phyloP scores from a whole-genome alignment of 1,140 invertebrate species.

The Steinernema khuongi region DNA sequence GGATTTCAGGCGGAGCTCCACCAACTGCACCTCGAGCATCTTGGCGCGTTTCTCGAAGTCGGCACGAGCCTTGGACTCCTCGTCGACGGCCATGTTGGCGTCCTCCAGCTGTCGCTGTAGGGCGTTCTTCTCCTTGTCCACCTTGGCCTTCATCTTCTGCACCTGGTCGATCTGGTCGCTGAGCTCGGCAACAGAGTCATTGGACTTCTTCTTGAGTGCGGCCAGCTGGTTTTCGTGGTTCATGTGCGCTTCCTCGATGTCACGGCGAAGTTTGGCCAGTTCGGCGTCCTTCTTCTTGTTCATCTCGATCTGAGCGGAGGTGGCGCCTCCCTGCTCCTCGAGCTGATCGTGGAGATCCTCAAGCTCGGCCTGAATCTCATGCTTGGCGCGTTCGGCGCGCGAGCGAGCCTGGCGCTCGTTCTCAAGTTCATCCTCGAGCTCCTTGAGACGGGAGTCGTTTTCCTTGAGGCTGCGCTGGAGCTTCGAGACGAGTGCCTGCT shows the following conservation, averaged over 20 bases:
- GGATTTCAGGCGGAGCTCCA: constrained; percentile 87
- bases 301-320: constrained; percentile 88
- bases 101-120: constrained; percentile 89
- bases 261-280: constrained; percentile 90
- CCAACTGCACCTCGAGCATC: constrained; percentile 63
- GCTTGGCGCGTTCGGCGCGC: constrained; percentile 85
- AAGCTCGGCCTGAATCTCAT: constrained; percentile 86
- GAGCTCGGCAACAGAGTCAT: constrained; percentile 93
- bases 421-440: constrained; percentile 94
- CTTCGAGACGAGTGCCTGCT: constrained; percentile 87
- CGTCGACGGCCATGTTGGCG: constrained; percentile 78
- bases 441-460: constrained; percentile 87
- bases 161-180: constrained; percentile 99
- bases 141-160: constrained; percentile 93
- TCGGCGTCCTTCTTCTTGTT: constrained; percentile 99
- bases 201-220: constrained; percentile 95
- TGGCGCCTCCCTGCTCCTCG: constrained; percentile 75
- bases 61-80: constrained; percentile 89
- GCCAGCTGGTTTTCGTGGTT: constrained; percentile 91
- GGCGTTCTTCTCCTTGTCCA: constrained; percentile 85
- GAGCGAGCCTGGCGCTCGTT: constrained; percentile 84
- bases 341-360: constrained; percentile 88
- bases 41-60: constrained; percentile 58
- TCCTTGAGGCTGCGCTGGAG: constrained; percentile 97
- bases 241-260: constrained; percentile 93